Evolutionary conservation across 2,797 vertebrate genomes (phyloP).

Genomic region (Clarias laeviceps): DNA sequence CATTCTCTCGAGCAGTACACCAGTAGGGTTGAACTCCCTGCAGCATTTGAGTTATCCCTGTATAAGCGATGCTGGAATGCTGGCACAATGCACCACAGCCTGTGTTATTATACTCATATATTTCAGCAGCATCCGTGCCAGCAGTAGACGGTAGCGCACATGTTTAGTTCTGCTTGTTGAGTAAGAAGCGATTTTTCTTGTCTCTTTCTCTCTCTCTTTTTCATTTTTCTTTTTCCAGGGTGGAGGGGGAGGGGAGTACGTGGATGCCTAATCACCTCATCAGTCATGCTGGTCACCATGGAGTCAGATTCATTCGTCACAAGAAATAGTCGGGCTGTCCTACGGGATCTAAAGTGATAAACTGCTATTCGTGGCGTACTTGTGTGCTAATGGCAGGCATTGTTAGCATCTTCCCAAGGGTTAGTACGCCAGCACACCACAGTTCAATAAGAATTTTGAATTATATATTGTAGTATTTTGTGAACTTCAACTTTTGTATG

Average conservation of each 20-base stretch:
- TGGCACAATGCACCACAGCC: slow-evolving; percentile 23
- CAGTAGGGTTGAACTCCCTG: slow-evolving; percentile 7
- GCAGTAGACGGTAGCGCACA: slow-evolving; percentile 11
- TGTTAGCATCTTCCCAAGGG: not conserved
- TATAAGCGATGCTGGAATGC: slow-evolving; percentile 22
- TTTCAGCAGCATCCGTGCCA: slow-evolving; percentile 40
- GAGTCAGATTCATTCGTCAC: slow-evolving; percentile 48
- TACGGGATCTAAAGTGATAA: not conserved
- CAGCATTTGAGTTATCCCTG: not conserved
- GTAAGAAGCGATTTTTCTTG: slow-evolving; percentile 34
- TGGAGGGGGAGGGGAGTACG: slow-evolving; percentile 7
- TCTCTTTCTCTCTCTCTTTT: not conserved
- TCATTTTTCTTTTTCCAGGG: slow-evolving; percentile 23
- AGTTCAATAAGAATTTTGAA: not conserved
- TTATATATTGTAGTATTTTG: not conserved
- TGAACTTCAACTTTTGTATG: not conserved
- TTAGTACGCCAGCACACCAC: not conserved
- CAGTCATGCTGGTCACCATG: slow-evolving; percentile 49
- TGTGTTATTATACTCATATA: slow-evolving; percentile 54
- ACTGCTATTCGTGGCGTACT: slow-evolving; percentile 16
- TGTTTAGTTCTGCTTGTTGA: slow-evolving; percentile 27
- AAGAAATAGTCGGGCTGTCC: slow-evolving; percentile 24
- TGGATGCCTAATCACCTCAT: slow-evolving; percentile 55
- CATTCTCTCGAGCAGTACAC: not conserved
- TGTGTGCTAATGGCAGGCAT: not conserved